These are phyloP conservation scores for Alaudala cheleensis DNA, from an alignment of 2,113 vertebrate genomes.

Conservation along the genomic window DNA sequence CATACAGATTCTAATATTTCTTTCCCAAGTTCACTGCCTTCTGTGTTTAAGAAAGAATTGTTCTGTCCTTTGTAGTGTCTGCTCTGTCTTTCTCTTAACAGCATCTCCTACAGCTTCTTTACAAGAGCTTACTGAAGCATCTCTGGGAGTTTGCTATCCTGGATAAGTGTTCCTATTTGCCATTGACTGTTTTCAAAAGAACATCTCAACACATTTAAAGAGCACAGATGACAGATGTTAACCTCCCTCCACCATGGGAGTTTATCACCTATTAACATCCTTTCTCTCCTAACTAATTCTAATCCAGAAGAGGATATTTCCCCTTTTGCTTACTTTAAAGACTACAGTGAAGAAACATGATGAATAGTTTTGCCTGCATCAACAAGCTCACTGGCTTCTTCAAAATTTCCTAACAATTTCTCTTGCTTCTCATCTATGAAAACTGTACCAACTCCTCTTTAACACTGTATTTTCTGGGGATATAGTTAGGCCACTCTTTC, in stretches of 20 bases:
- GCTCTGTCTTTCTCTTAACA: neutral
- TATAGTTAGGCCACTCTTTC: neutral
- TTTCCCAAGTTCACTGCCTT: neutral
- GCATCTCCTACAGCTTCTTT: neutral
- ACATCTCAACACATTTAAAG: neutral
- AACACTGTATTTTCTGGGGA: neutral
- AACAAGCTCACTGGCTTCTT: neutral
- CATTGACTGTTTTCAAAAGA: neutral
- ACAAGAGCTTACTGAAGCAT: neutral
- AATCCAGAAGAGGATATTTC: neutral
- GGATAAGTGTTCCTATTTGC: neutral
- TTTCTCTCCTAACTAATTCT: neutral
- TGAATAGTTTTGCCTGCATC: neutral
- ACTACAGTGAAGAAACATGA: neutral
- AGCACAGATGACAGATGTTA: neutral
- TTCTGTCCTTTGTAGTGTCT: neutral
- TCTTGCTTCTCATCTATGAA: neutral
- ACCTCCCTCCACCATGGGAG: neutral
- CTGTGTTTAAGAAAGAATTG: neutral
- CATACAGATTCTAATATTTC: neutral
- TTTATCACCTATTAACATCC: neutral
- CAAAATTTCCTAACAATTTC: neutral
- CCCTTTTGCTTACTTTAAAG: neutral
- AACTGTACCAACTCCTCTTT: neutral
- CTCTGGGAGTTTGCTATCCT: neutral